A percentile compares a stretch with the other conserved stretches of the same genome.
Evolutionary conservation across 2,888 invertebrate species (phyloP).

Genomic region (Azorinus chamasolen): DNA sequence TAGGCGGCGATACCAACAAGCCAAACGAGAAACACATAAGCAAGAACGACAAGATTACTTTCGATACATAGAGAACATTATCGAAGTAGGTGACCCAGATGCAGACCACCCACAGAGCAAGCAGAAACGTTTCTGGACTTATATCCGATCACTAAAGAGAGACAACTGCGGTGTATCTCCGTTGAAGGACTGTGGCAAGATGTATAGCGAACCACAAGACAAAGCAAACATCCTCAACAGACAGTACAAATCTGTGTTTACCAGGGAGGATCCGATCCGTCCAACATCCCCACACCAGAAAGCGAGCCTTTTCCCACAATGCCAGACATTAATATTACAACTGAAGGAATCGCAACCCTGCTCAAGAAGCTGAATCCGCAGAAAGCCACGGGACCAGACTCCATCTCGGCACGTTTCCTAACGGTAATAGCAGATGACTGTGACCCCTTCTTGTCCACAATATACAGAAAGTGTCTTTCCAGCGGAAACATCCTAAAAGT

Average conservation of each 20-base stretch:
- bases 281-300: no score
- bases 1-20: slow-evolving; percentile 4
- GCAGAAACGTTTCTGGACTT: slow-evolving; percentile 35
- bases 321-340: no score
- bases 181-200: slow-evolving; percentile 17
- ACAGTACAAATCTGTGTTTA: no score
- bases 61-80: slow-evolving; percentile 27
- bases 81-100: slow-evolving; percentile 14
- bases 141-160: slow-evolving; percentile 25
- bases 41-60: slow-evolving; percentile 32
- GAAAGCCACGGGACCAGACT: slow-evolving; percentile 14
- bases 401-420: no score
- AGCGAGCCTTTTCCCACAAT: no score
- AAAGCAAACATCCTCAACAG: no score
- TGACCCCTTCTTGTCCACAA: slow-evolving; percentile 11
- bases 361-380: slow-evolving; percentile 15
- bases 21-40: slow-evolving; percentile 14
- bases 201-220: no score
- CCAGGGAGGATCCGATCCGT: no score
- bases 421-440: slow-evolving; percentile 20
- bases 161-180: slow-evolving; percentile 34
- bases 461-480: slow-evolving; percentile 13
- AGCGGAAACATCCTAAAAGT: slow-evolving; percentile 10
- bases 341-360: no score
- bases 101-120: slow-evolving; percentile 17